Percentiles rank a stretch among this genome's conserved stretches.
These are phyloP conservation scores for Pedionomus torquatus DNA, from an alignment of 2,113 vertebrate genomes.

Conservation along the genomic window DNA sequence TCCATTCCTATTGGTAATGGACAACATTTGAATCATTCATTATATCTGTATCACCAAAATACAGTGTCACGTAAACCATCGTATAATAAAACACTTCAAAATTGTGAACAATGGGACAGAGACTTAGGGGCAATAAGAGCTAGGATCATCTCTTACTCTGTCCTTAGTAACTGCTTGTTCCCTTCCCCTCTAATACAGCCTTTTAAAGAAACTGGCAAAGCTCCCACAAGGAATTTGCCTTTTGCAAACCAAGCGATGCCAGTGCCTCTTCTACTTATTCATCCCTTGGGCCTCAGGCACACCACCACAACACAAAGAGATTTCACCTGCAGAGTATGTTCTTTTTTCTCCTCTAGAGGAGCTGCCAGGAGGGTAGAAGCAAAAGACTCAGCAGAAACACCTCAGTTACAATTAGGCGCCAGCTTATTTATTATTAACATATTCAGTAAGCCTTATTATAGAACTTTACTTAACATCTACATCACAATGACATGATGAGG, in stretches of 20 bases:
- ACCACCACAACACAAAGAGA: neutral
- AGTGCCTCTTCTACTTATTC: neutral
- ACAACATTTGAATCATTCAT: neutral
- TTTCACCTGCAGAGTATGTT: neutral
- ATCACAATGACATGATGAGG: neutral
- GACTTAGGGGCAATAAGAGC: neutral
- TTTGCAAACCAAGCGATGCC: neutral
- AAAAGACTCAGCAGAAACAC: neutral
- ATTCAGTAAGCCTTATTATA: neutral
- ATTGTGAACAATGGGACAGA: neutral
- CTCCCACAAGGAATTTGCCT: neutral
- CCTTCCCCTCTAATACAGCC: neutral
- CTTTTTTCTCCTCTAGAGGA: neutral
- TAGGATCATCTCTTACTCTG: neutral
- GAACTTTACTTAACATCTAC: neutral
- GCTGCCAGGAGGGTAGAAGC: neutral
- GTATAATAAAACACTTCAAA: neutral
- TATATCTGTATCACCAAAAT: neutral
- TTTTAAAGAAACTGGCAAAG: rapidly evolving
- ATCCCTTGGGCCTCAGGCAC: neutral
- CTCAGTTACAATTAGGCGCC: neutral
- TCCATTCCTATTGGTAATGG: neutral
- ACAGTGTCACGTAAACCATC: neutral
- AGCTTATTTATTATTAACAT: neutral
- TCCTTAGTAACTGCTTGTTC: neutral